A percentile compares a stretch with the other conserved stretches of the same genome.
These are phyloP conservation scores for Leptopilina syphax DNA, from an alignment of 2,888 invertebrate genomes.

Conservation along the genomic window DNA sequence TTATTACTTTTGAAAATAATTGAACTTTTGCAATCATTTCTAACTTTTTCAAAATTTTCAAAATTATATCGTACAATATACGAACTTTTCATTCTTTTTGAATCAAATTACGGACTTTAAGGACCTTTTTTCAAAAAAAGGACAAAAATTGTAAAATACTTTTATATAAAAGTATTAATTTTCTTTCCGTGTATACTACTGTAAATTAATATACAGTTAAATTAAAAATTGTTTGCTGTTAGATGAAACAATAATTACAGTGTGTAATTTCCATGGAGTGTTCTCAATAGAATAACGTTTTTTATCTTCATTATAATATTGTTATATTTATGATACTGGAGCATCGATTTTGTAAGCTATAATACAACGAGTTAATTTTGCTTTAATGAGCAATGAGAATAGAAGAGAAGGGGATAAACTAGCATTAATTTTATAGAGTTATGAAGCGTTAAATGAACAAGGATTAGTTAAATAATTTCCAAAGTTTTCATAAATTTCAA, in stretches of 20 bases:
- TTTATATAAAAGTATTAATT: too few species aligned
- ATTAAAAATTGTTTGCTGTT: neutral
- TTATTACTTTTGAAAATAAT: too few species aligned
- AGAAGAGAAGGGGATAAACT: neutral
- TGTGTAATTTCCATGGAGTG: neutral
- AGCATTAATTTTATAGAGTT: conserved; percentile 2
- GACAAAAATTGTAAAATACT: too few species aligned
- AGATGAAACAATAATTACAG: neutral
- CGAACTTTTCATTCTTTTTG: too few species aligned
- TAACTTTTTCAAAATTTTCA: too few species aligned
- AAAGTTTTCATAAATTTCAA: neutral
- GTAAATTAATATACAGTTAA: neutral
- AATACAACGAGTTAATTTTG: conserved; percentile 2
- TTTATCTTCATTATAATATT: neutral
- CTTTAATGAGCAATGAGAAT: conserved; percentile 19
- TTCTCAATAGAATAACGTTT: neutral
- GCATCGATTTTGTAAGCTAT: conserved; percentile 24
- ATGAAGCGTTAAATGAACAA: neutral
- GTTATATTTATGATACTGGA: conserved; percentile 30
- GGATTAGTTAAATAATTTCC: neutral
- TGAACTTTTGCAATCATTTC: too few species aligned
- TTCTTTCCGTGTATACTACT: too few species aligned
- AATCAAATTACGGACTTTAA: too few species aligned
- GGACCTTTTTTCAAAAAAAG: too few species aligned
- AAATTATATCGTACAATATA: too few species aligned